Evolutionary conservation across 2,113 vertebrate genomes (phyloP), one percentile per base, ranked within the genome.

Genomic region (Picathartes gymnocephalus): DNA sequence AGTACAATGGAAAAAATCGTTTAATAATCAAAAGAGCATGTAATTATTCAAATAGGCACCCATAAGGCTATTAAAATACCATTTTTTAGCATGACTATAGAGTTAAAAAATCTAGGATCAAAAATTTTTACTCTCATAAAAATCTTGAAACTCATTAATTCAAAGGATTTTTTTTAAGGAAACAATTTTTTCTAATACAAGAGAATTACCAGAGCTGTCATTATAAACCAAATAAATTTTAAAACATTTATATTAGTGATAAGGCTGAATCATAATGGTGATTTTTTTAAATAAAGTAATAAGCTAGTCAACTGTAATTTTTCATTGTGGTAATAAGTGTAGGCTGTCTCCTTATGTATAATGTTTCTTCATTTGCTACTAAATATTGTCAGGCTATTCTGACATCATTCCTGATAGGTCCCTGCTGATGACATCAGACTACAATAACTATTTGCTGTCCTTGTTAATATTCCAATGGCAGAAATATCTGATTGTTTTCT

Each of bases 401-500:
- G 42, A 51, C 39, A 60, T 57, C 10, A 60, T 82, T 88, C 45
- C 31, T 83, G 25, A 23, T n/a, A 48, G 48, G 31, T 62, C 28
- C 12, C 56, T 86, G 48, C 22, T 6, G 0, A 12, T 90, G 48
- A 39, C 39, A 33, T 90, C 64, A 57, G 47, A 81, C 25, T 35
- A 51, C 50, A 76, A 27, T 54, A 76, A 27, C 20, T 84, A 3
- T 89, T 87, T 86, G 74, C 33, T 87, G 18, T 78, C 28, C 44
- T 23, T 61, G 24, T 53, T 81, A 64, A 10, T 62, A 74, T 86
- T 53, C 31, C n/a, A 68, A 0, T 58, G 48, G 42, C 80, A 62
- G 74, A 87, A 88, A 60, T 62, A 62, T 1, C 54, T 86, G 92
- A 95, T 95, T 94, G 90, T 93, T 96, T 94, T 77, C 71, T 66